These are phyloP conservation scores for Alca torda DNA, from an alignment of 2,797 vertebrate species.

Conservation along the genomic window DNA sequence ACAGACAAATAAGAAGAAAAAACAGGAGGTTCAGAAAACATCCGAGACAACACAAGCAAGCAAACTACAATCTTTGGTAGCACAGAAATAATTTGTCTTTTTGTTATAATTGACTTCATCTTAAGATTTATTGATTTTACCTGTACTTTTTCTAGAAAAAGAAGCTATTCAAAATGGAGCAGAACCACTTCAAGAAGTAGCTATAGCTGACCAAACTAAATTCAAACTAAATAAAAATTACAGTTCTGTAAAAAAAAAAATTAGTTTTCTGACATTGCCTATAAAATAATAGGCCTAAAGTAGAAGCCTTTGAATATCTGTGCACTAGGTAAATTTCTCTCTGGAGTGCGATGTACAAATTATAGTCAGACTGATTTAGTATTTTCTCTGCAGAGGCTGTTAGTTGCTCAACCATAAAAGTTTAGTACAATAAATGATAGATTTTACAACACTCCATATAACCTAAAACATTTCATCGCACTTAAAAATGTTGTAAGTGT, in stretches of 20 bases:
- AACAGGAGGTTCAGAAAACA: not conserved
- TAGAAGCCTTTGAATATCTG: constrained; percentile 13
- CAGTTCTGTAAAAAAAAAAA: not conserved
- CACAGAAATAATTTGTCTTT: not conserved
- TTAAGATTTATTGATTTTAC: not conserved
- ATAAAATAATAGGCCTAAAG: constrained; percentile 35
- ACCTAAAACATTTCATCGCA: constrained; percentile 67
- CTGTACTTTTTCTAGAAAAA: not conserved
- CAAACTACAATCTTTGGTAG: not conserved
- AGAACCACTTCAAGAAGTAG: not conserved
- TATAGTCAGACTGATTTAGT: not conserved
- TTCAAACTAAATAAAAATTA: constrained; percentile 18
- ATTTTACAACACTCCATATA: constrained; percentile 72
- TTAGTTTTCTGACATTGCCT: not conserved
- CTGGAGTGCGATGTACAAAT: constrained; percentile 34
- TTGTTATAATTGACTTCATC: not conserved
- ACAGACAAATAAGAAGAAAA: not conserved
- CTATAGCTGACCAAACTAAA: not conserved
- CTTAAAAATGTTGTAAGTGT: constrained; percentile 70
- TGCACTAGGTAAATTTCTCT: constrained; percentile 35
- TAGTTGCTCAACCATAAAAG: constrained; percentile 65
- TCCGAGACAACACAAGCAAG: not conserved
- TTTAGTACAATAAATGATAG: constrained; percentile 69
- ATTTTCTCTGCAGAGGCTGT: constrained; percentile 50
- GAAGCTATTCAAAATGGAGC: not conserved